Percentiles rank a stretch among this genome's conserved stretches.
Evolutionary conservation across 2,888 invertebrate genomes (phyloP).

Genomic region (Cryptocheilus praepositus): DNA sequence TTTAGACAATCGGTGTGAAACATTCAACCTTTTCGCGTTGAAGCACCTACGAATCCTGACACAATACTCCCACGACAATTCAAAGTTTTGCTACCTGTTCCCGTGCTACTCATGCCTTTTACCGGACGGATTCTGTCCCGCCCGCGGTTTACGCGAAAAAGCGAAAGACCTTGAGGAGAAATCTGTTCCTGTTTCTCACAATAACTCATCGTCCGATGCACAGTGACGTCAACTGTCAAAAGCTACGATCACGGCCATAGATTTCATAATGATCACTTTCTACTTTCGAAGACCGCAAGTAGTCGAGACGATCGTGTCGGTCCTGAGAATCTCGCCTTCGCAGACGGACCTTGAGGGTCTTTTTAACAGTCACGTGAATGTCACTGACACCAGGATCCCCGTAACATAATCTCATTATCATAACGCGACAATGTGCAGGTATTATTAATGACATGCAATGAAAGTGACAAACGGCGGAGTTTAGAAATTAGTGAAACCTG

Average conservation of each 20-base stretch:
- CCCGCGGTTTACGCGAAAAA: neutral
- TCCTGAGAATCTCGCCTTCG: neutral
- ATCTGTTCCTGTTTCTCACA: slow-evolving; percentile 33
- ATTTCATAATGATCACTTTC: slow-evolving; percentile 69
- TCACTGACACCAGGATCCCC: slow-evolving; percentile 22
- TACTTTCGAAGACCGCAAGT: slow-evolving; percentile 55
- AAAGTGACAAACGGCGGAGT: no score
- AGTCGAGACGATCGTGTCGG: slow-evolving; percentile 2
- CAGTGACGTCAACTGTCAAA: slow-evolving; percentile 56
- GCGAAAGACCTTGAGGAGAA: slow-evolving; percentile 30
- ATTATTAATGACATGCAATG: no score
- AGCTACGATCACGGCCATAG: slow-evolving; percentile 51
- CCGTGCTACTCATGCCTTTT: no score
- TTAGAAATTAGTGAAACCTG: no score
- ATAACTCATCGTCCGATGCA: slow-evolving; percentile 22
- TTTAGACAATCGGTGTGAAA: no score
- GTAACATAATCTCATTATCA: neutral
- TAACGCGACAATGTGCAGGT: no score
- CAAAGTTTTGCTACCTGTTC: no score
- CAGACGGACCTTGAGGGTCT: slow-evolving; percentile 18
- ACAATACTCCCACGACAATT: no score
- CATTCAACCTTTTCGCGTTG: no score
- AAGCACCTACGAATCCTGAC: no score
- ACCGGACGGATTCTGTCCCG: no score
- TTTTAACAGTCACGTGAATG: neutral